Conservation (phyloP, 2,888 invertebrate species). For the Volucella bombylans region DNA sequence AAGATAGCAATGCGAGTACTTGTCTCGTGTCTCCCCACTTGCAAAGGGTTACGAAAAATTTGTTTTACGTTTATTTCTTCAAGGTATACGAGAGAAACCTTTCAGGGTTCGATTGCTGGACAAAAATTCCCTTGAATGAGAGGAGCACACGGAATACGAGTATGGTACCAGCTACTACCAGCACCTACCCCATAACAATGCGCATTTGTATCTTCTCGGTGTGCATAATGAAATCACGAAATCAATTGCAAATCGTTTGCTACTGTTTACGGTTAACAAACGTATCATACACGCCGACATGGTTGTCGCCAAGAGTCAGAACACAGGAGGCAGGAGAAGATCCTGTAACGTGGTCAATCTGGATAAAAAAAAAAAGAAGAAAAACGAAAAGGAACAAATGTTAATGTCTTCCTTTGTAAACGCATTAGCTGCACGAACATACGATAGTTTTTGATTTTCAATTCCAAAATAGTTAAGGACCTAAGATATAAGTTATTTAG, state of each 20-base stretch:
- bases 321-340: background rate
- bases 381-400: slow-evolving; percentile 9
- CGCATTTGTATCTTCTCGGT: slow-evolving; percentile 58
- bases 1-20: background rate
- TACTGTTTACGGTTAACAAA: slow-evolving; percentile 68
- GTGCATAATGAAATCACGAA: slow-evolving; percentile 74
- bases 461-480: slow-evolving; percentile 10
- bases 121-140: slow-evolving; percentile 49
- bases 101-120: slow-evolving; percentile 56
- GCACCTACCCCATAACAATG: slow-evolving; percentile 35
- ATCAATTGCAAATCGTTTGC: slow-evolving; percentile 74
- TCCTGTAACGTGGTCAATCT: slow-evolving; percentile 39
- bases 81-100: slow-evolving; percentile 9
- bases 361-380: slow-evolving; percentile 10
- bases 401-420: slow-evolving; percentile 65
- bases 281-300: slow-evolving; percentile 64
- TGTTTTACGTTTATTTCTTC: slow-evolving; percentile 57
- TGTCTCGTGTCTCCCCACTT: slow-evolving; percentile 13
- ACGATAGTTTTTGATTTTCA: slow-evolving; percentile 31
- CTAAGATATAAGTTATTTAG: background rate
- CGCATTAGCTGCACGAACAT: slow-evolving; percentile 36
- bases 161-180: slow-evolving; percentile 13
- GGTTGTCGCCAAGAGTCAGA: slow-evolving; percentile 28
- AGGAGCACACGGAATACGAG: slow-evolving; percentile 41
- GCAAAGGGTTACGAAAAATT: slow-evolving; percentile 60